A percentile compares a stretch with the other conserved stretches of the same genome.
Conservation (phyloP, 2,113 vertebrate genomes). For the Corythoichthys haematopterus region DNA sequence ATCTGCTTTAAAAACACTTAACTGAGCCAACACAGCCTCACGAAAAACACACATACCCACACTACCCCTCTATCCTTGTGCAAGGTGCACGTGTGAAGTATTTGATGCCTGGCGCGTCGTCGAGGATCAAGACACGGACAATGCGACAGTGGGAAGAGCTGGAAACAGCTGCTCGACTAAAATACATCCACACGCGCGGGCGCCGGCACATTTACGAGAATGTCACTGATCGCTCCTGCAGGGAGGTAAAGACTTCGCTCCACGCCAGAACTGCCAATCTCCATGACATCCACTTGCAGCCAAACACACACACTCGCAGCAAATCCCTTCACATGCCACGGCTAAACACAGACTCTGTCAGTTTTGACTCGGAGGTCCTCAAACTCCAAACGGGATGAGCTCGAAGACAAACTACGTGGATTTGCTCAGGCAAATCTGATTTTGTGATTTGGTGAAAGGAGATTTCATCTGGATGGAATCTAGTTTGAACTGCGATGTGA, state of each 20-base stretch:
- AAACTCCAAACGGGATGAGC: conserved; percentile 20
- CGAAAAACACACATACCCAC: conserved; percentile 23
- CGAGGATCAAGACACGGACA: conserved; percentile 61
- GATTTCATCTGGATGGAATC: background rate
- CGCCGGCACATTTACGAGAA: conserved; percentile 35
- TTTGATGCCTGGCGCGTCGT: conserved; percentile 54
- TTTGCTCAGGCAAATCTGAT: background rate
- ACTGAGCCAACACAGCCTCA: conserved; percentile 37
- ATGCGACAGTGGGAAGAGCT: conserved; percentile 61
- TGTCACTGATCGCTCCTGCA: conserved; percentile 58
- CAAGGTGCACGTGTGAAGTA: conserved; percentile 56
- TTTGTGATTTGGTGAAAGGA: background rate
- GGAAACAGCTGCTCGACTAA: conserved; percentile 57
- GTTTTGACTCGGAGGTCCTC: conserved; percentile 44
- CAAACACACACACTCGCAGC: conserved; percentile 20
- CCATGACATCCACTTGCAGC: conserved; percentile 40
- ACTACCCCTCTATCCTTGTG: conserved; percentile 13
- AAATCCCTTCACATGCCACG: conserved; percentile 65
- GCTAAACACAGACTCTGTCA: conserved; percentile 58
- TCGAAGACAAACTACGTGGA: conserved; percentile 18
- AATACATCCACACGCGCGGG: conserved; percentile 39
- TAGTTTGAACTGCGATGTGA: background rate
- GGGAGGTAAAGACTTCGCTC: conserved; percentile 51
- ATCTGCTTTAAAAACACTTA: conserved; percentile 77
- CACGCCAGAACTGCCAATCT: conserved; percentile 64